A percentile compares a stretch with the other conserved stretches of the same genome.
These are phyloP conservation scores for Cyanoramphus novaezelandiae DNA, from an alignment of 2,113 vertebrate genomes.

Conservation along the genomic window DNA sequence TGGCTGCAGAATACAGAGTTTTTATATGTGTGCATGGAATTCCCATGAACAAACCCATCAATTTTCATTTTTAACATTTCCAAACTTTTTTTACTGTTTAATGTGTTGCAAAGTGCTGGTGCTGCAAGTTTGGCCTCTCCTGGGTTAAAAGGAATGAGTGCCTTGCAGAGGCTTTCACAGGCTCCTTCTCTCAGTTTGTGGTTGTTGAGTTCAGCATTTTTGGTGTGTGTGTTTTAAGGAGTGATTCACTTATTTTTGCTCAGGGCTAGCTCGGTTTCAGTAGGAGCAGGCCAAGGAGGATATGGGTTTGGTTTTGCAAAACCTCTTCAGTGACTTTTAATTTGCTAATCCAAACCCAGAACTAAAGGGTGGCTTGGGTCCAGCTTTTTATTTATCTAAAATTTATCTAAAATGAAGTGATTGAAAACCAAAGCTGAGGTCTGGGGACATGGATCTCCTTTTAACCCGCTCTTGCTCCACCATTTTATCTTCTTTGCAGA, in stretches of 20 bases:
- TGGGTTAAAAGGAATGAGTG: not conserved
- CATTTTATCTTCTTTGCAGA: not conserved
- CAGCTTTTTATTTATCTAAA: not conserved
- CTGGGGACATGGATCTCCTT: not conserved
- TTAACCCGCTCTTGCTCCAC: not conserved
- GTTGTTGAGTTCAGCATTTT: conserved; percentile 49
- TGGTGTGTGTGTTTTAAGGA: not conserved
- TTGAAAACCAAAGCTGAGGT: not conserved
- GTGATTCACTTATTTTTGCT: conserved; percentile 14
- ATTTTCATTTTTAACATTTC: not conserved
- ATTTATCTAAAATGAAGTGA: not conserved
- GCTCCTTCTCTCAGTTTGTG: not conserved
- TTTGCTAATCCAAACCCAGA: conserved; percentile 33
- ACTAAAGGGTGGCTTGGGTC: not conserved
- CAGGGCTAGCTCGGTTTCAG: conserved; percentile 15
- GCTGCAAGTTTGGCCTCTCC: not conserved
- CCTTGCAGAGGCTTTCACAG: not conserved
- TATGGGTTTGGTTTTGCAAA: conserved; percentile 40
- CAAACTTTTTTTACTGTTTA: not conserved
- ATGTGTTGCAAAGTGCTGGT: not conserved
- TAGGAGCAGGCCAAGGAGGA: not conserved
- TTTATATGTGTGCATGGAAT: not conserved
- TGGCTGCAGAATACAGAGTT: not conserved
- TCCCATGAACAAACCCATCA: not conserved
- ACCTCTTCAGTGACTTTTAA: conserved; percentile 8